These are phyloP conservation scores for Pachymerium ferrugineum DNA, from an alignment of 2,888 invertebrate species.

Conservation along the genomic window DNA sequence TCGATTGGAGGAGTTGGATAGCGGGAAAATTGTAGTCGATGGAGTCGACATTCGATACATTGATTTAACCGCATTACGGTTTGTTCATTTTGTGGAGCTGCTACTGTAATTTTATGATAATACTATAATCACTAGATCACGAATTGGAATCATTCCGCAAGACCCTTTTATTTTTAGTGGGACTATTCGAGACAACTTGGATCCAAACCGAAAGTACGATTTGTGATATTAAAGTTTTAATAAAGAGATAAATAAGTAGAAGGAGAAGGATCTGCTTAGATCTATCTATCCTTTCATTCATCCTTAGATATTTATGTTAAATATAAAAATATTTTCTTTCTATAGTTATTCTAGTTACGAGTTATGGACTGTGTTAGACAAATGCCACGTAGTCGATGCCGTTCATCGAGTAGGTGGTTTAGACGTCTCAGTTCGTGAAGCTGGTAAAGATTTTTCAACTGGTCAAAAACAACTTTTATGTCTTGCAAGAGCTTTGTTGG, in stretches of 20 bases:
- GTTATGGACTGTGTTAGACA: constrained; percentile 69
- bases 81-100: too few relatives aligned
- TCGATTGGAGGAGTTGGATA: constrained; percentile 63
- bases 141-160: constrained; percentile 84
- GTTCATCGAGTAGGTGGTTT: constrained; percentile 71
- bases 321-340: neutral
- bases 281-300: too few relatives aligned
- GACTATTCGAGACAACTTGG: constrained; percentile 79
- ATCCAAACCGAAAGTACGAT: constrained; percentile 64
- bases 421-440: constrained; percentile 59
- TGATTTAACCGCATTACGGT: constrained; percentile 50
- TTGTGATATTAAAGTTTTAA: too few relatives aligned
- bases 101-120: constrained; percentile 28
- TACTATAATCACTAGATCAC: constrained; percentile 56
- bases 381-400: constrained; percentile 63
- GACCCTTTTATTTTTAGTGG: constrained; percentile 89
- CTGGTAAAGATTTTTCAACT: constrained; percentile 70
- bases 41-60: constrained; percentile 69
- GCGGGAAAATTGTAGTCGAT: constrained; percentile 72
- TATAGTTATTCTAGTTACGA: constrained; percentile 60
- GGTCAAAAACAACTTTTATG: constrained; percentile 87
- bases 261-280: too few relatives aligned
- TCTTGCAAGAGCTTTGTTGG: constrained; percentile 76
- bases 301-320: neutral
- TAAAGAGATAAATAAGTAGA: too few relatives aligned